Evolutionary conservation across 2,888 invertebrate species (phyloP), one percentile per base, ranked within the genome.

Genomic region (Rhingia campestris): DNA sequence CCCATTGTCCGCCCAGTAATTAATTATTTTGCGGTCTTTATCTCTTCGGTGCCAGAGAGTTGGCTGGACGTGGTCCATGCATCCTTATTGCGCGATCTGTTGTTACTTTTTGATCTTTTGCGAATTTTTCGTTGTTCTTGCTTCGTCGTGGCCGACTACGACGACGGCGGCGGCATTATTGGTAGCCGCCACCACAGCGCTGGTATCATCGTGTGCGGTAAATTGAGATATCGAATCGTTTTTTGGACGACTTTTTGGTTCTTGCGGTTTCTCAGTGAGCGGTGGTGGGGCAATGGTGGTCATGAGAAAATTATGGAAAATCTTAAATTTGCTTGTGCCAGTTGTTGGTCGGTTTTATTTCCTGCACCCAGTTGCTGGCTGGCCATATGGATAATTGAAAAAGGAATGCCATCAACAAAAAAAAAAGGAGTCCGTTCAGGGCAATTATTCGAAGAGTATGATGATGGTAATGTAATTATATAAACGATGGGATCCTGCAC

Each of bases 1-100:
- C 80, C 84, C 61, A 59, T 56, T 66, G 84, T 80, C 84, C 84
- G 80, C 84, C 84, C 80, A 84, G 64, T 80, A 84, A 84, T 84
- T 84, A 84, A 84, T 84, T 84, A 84, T 80, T 77, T 79, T 80
- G 84, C 80, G 80, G 84, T 84, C 84, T 84, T 84, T 84, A 84
- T 79, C 59, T 79, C 32, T 7, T 54, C 7, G 45, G 33, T 58
- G 61, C 37, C 7, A 9, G 30, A 32, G 41, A 9, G 43, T 30
- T 4, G 5, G 33, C 49, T 12, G 45, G 61, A 39, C 32, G 35
- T 53, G 54, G 41, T 39, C 7, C 10, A 41, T 75, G 66, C 59
- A 64, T 72, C 79, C 82, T 82, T 82, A 43, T 63, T 67, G 79
- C 72, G 64, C 66, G 77, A 67, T 77, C 63, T 67, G 58, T 77